Evolutionary conservation across 2,888 invertebrate species (phyloP).

Genomic region (Hirudinaria manillensis): DNA sequence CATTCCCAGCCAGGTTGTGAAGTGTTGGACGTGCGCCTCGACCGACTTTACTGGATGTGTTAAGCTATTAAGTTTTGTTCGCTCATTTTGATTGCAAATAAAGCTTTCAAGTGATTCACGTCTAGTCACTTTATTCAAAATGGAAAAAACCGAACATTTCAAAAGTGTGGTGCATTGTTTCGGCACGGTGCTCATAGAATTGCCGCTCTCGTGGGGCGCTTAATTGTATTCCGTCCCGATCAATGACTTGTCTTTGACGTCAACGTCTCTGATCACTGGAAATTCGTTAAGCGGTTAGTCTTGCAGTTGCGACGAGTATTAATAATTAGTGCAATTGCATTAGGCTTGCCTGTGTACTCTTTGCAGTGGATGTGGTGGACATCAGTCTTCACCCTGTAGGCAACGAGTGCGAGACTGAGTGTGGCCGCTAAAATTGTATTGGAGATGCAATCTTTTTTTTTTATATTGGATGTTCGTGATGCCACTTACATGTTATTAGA

Average conservation of each 20-base stretch:
- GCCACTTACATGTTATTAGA: conserved; percentile 17
- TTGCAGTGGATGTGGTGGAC: not conserved
- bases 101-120: not conserved
- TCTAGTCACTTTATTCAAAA: too few relatives aligned
- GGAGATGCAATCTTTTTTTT: not conserved
- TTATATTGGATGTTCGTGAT: not conserved
- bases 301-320: not conserved
- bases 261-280: conserved; percentile 28
- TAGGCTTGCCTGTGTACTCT: not conserved
- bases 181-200: too few relatives aligned
- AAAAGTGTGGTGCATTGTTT: too few relatives aligned
- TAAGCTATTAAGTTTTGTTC: not conserved
- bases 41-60: too few relatives aligned
- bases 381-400: not conserved
- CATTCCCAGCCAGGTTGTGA: conserved; percentile 66
- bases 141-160: too few relatives aligned
- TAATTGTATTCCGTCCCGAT: conserved; percentile 25
- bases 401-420: not conserved
- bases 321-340: not conserved
- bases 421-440: not conserved
- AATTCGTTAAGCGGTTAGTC: not conserved
- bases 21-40: not conserved
- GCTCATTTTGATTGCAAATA: not conserved
- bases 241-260: conserved; percentile 25
- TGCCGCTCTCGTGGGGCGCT: not conserved